A percentile compares a stretch with the other conserved stretches of the same genome.
phyloP scores from a whole-genome alignment of 64 coral and sea anemone species.

The Astreopora myriophthalma region DNA sequence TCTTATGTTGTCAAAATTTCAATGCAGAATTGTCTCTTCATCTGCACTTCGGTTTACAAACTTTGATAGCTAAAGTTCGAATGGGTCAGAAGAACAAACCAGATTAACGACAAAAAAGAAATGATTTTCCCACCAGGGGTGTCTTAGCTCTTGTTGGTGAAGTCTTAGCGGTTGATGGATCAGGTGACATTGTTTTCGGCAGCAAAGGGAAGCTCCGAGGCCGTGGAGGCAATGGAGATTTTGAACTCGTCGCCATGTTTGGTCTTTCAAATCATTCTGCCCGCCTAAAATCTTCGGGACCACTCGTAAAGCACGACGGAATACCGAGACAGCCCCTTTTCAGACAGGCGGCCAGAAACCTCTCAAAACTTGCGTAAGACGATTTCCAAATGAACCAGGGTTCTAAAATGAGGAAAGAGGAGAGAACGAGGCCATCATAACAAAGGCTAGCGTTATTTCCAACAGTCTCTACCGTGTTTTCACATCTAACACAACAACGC shows the following conservation, averaged over 20 bases:
- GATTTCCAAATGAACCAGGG: too few relatives aligned
- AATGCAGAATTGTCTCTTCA: not conserved
- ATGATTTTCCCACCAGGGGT: constrained; percentile 79
- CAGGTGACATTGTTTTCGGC: constrained; percentile 74
- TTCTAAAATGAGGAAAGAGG: too few relatives aligned
- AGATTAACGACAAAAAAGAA: not conserved
- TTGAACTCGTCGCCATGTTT: constrained; percentile 88
- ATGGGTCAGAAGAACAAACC: too few relatives aligned
- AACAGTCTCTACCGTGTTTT: too few relatives aligned
- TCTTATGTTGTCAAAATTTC: not conserved
- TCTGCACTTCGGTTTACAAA: too few relatives aligned
- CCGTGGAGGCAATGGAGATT: constrained; percentile 80
- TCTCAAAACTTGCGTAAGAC: too few relatives aligned
- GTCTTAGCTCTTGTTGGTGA: constrained; percentile 60
- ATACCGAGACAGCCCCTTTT: too few relatives aligned
- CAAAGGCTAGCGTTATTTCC: too few relatives aligned
- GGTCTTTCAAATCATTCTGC: constrained; percentile 72
- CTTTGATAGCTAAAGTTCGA: too few relatives aligned
- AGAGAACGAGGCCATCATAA: too few relatives aligned
- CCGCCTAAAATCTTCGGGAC: constrained; percentile 87
- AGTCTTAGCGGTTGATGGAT: constrained; percentile 49
- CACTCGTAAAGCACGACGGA: constrained; percentile 13
- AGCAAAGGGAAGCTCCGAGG: constrained; percentile 84
- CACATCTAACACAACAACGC: too few relatives aligned
- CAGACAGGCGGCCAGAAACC: too few relatives aligned